A percentile compares a stretch with the other conserved stretches of the same genome.
Conservation (phyloP, 2,797 vertebrate species). For the Psittacula derbiana region DNA sequence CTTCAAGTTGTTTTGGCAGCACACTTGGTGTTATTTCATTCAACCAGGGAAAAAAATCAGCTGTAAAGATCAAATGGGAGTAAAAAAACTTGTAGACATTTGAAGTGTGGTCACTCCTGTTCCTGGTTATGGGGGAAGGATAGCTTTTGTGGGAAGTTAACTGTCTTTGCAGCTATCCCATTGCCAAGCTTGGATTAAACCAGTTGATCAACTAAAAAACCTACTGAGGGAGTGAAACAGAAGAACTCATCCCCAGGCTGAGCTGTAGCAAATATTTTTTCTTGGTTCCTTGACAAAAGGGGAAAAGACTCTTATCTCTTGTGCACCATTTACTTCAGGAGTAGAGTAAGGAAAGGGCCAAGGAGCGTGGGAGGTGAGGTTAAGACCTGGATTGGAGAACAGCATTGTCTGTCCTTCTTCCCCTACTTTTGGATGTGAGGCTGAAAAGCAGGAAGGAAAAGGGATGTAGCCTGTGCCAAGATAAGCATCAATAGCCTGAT, state of each 20-base stretch:
- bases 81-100: background rate
- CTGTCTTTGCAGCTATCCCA: background rate
- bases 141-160: background rate
- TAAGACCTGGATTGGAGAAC: background rate
- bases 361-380: background rate
- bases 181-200: background rate
- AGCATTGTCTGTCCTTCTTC: background rate
- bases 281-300: background rate
- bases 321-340: background rate
- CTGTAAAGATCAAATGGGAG: background rate
- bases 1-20: background rate
- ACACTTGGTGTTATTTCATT: background rate
- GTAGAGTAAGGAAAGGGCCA: background rate
- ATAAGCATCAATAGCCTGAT: background rate
- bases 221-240: background rate
- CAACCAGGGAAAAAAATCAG: background rate
- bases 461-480: background rate
- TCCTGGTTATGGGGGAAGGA: accelerated
- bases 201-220: background rate
- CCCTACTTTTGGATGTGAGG: background rate
- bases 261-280: background rate
- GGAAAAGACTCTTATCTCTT: background rate
- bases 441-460: background rate
- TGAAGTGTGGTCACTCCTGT: background rate
- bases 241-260: background rate